Conservation (phyloP, 2,113 vertebrate species). For the Carettochelys insculpta region DNA sequence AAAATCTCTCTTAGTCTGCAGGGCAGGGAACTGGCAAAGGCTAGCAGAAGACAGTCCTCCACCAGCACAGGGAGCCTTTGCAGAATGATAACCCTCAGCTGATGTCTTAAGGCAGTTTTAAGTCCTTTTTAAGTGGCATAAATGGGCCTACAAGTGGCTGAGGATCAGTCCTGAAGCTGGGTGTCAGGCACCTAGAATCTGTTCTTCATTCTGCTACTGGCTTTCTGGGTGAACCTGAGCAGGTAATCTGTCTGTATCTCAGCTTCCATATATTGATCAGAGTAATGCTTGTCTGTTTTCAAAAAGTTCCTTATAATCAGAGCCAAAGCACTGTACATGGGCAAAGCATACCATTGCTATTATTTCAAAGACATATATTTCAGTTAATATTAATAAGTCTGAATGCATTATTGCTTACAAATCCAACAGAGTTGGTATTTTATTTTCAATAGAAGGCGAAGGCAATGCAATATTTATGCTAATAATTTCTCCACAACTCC, state of each 20-base stretch:
- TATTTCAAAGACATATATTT: background rate
- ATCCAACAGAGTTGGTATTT: background rate
- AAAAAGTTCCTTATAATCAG: background rate
- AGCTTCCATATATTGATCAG: background rate
- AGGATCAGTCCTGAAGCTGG: background rate
- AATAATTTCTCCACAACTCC: background rate
- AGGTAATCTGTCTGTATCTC: background rate
- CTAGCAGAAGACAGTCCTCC: too few relatives aligned
- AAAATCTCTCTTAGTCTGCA: background rate
- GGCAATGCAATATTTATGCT: background rate
- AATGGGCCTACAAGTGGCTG: background rate
- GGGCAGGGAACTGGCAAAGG: background rate
- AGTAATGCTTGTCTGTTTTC: background rate
- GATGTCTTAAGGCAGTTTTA: rapidly evolving
- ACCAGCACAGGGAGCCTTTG: too few relatives aligned
- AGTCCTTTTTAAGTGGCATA: background rate
- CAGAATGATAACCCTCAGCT: background rate
- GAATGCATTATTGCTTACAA: background rate
- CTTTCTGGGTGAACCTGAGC: background rate
- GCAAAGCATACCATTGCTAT: background rate
- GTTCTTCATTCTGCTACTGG: background rate
- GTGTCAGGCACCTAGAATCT: background rate
- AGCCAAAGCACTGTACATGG: background rate
- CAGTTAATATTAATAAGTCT: background rate
- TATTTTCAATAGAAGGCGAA: background rate